phyloP scores from a whole-genome alignment of 1,140 invertebrate species.

The Leptoteleia sp. region DNA sequence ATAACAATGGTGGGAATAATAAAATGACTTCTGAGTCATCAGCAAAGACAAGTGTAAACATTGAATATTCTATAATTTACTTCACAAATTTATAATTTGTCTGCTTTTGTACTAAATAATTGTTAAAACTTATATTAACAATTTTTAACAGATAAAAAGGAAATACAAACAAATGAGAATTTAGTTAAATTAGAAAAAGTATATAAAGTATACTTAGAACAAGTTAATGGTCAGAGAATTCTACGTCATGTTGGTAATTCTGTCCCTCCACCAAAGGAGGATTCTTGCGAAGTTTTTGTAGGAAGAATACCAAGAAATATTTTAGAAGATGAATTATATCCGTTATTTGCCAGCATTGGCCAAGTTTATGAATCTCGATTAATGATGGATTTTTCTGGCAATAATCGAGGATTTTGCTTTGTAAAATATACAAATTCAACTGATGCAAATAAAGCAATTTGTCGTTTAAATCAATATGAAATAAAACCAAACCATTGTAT shows the following conservation, averaged over 20 bases:
- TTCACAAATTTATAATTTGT: too few relatives aligned
- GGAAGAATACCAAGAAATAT: constrained; percentile 90
- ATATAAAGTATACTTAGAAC: constrained; percentile 63
- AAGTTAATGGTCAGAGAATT: constrained; percentile 84
- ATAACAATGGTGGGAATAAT: too few relatives aligned
- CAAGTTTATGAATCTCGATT: constrained; percentile 89
- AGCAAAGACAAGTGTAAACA: too few relatives aligned
- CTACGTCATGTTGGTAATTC: constrained; percentile 80
- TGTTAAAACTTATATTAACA: too few relatives aligned
- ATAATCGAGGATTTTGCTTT: constrained; percentile 87
- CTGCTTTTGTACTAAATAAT: too few relatives aligned
- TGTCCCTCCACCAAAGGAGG: constrained; percentile 79
- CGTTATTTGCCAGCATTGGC: constrained; percentile 85
- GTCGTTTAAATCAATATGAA: constrained; percentile 79
- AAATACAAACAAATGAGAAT: constrained; percentile 36
- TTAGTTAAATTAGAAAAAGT: constrained; percentile 42
- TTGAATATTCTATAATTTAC: too few relatives aligned
- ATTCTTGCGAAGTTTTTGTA: constrained; percentile 90
- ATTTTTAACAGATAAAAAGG: constrained; percentile 4
- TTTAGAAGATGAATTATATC: constrained; percentile 91
- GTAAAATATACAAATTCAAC: constrained; percentile 83
- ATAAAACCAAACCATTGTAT: too few relatives aligned
- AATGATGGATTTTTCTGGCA: constrained; percentile 89
- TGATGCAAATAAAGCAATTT: constrained; percentile 84
- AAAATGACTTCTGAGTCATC: too few relatives aligned